A percentile compares a stretch with the other conserved stretches of the same genome.
phyloP scores from a whole-genome alignment of 2,113 vertebrate genomes.

The Amazona guildingii region DNA sequence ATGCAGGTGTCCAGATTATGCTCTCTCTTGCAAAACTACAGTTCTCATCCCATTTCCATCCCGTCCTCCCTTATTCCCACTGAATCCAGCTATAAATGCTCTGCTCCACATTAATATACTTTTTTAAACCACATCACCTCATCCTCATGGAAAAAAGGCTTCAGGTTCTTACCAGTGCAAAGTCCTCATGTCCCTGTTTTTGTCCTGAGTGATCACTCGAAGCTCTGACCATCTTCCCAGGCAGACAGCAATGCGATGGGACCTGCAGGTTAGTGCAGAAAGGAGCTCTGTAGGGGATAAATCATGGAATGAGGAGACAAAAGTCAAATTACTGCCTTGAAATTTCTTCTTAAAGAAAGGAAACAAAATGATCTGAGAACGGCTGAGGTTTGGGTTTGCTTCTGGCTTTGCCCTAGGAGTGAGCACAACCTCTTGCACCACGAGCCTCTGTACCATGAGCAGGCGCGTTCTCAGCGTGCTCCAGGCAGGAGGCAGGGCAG shows the following conservation, averaged over 20 bases:
- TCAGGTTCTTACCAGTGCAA: background rate
- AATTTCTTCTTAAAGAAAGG: background rate
- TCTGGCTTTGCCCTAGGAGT: background rate
- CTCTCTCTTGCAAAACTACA: background rate
- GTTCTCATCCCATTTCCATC: background rate
- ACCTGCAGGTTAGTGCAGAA: fast-evolving
- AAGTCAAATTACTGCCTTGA: background rate
- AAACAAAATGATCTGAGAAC: background rate
- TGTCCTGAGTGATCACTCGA: background rate
- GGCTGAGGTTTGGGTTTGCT: background rate
- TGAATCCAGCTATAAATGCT: background rate
- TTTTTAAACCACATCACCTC: background rate
- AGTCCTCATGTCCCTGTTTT: background rate
- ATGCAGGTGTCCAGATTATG: background rate
- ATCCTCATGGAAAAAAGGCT: background rate
- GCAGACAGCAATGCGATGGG: background rate
- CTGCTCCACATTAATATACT: fast-evolving
- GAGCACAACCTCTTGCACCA: fast-evolving
- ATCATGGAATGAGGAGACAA: background rate
- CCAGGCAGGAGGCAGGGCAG: background rate
- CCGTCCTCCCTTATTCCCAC: background rate
- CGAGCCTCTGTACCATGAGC: fast-evolving
- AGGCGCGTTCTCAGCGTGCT: fast-evolving
- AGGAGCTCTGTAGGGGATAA: background rate
- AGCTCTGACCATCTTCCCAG: background rate